phyloP scores from a whole-genome alignment of 2,888 invertebrate genomes.

The Epirrita christyi region DNA sequence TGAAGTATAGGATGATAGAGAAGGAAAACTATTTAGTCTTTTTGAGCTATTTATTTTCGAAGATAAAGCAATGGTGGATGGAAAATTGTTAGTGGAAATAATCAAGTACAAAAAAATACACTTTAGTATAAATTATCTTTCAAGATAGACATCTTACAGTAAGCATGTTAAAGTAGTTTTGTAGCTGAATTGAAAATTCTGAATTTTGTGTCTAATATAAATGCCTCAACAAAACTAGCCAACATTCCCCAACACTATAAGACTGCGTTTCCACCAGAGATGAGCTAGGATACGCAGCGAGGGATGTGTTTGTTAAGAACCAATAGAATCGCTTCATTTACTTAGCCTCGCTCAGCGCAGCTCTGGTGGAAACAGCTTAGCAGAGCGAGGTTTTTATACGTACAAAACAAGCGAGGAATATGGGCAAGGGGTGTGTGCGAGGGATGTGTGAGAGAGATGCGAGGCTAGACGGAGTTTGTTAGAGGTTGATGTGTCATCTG shows the following conservation, averaged over 20 bases:
- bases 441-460: too few species aligned
- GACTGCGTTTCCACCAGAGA: too few species aligned
- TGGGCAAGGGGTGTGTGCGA: too few species aligned
- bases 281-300: too few species aligned
- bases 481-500: too few species aligned
- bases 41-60: conserved; percentile 15
- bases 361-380: too few species aligned
- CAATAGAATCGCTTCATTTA: too few species aligned
- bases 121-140: conserved; percentile 4
- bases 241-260: conserved; percentile 11
- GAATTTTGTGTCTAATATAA: not conserved
- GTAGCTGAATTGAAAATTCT: not conserved
- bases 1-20: conserved; percentile 31
- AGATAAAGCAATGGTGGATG: conserved; percentile 17
- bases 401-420: too few species aligned
- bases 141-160: not conserved
- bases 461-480: too few species aligned
- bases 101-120: conserved; percentile 10
- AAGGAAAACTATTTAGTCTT: conserved; percentile 21
- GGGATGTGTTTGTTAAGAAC: too few species aligned
- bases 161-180: not conserved
- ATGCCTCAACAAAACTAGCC: conserved; percentile 1
- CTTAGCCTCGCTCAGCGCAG: too few species aligned
- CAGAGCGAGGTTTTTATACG: too few species aligned
- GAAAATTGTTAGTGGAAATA: conserved; percentile 15